Conservation (phyloP, 2,888 invertebrate genomes). For the Drosophila neutralis region DNA sequence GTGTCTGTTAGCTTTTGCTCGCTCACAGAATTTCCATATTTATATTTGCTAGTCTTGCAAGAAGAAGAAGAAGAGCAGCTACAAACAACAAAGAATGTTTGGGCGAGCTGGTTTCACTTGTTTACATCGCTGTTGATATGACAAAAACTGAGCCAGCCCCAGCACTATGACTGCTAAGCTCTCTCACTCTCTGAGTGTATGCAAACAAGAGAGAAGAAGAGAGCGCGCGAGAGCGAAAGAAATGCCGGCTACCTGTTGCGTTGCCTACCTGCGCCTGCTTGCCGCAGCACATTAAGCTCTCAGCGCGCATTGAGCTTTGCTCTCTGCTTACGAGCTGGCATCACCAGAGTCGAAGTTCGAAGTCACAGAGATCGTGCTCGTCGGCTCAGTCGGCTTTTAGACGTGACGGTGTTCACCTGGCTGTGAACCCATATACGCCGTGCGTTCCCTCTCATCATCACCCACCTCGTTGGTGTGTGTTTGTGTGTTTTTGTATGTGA, state of each 20-base stretch:
- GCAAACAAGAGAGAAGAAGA: constrained; percentile 2
- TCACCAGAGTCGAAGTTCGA: constrained; percentile 11
- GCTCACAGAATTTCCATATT: constrained; percentile 45
- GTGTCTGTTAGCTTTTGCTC: constrained; percentile 28
- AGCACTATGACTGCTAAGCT: constrained; percentile 11
- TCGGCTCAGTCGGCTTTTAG: constrained; percentile 70
- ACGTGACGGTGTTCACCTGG: constrained; percentile 73
- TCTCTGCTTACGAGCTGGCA: constrained; percentile 24
- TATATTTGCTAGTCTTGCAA: constrained; percentile 18
- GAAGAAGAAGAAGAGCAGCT: constrained; percentile 24
- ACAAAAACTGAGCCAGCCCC: constrained; percentile 15
- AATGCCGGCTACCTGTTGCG: constrained; percentile 71
- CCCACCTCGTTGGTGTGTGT: constrained; percentile 32
- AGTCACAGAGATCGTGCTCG: constrained; percentile 50
- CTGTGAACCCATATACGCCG: constrained; percentile 50
- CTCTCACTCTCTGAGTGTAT: background rate
- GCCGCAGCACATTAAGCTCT: constrained; percentile 50
- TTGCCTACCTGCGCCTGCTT: constrained; percentile 2
- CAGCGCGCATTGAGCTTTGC: constrained; percentile 40
- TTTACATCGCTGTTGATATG: constrained; percentile 64
- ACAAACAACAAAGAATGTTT: constrained; percentile 81
- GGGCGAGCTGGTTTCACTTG: constrained; percentile 84
- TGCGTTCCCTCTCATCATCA: constrained; percentile 17
- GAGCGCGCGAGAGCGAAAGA: constrained; percentile 30
- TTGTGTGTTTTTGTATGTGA: constrained; percentile 27